Evolutionary conservation across 2,113 vertebrate species (phyloP), one percentile per base, ranked within the genome.

Genomic region (Pionites leucogaster): DNA sequence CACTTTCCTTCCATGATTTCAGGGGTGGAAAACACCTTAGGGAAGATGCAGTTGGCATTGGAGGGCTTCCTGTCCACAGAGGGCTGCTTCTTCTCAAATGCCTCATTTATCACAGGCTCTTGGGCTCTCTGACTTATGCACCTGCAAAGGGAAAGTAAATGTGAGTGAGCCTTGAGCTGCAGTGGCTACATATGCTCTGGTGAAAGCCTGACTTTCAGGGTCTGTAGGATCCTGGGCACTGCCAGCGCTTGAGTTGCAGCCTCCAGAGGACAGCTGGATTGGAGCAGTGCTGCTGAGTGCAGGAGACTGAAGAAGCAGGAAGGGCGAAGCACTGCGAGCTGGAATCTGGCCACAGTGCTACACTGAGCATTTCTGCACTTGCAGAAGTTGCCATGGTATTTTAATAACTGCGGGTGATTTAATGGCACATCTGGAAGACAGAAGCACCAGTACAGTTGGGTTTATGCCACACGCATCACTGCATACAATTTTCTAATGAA

Each of bases 381-480:
- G 80, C 72, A 83, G 64, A 93, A 82, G 82, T 92, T 97, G 76
- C 88, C 39, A 60, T 86, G 92, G 92, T 53, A 37, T 88, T 96
- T 96, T 92, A 96, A 95, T 86, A 90, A 94, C 69, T 33, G 27
- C 0, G 1, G 10, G 79, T 84, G 60, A 88, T 86, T 94, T 94
- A 92, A 68, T 4, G 3, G 64, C 55, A 75, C 65, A 37, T 75
- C 76, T 92, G 93, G 76, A 88, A 88, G 72, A 71, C 9, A 9
- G 72, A 47, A 93, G 60, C 55, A 8, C 39, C 93, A 75, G 50
- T 75, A 70, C 68, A 52, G 20, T 82, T 93, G 88, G 64, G 33
- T 44, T 94, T 4, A 5, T 88, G 93, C 55, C 92, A 71, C 55
- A 74, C n/a, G 37, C 37, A 57, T 50, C 11, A 25, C 37, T 88